Conservation (phyloP, 2,888 invertebrate genomes). For the Cantharis rustica region DNA sequence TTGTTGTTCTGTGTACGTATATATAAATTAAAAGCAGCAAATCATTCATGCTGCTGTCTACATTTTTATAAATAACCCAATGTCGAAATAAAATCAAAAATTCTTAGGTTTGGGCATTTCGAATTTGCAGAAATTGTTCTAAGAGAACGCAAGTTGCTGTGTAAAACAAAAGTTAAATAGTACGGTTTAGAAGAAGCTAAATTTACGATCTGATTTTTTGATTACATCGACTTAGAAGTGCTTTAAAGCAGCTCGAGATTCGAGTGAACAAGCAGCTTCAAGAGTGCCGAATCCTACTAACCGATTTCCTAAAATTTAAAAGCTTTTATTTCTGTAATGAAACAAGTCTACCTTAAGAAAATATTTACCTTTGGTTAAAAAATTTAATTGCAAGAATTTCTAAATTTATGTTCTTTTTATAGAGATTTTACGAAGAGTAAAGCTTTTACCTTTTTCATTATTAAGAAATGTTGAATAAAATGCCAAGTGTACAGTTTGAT, state of each 20-base stretch:
- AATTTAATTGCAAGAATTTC: background rate
- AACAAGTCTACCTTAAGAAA: background rate
- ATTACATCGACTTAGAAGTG: background rate
- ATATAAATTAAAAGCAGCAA: too few species aligned
- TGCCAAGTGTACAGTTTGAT: constrained; percentile 8
- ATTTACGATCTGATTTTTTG: background rate
- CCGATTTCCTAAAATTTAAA: background rate
- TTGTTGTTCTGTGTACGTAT: too few species aligned
- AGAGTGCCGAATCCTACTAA: background rate
- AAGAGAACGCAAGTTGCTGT: background rate
- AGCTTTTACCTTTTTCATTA: background rate
- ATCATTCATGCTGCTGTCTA: too few species aligned
- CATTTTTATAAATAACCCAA: too few species aligned
- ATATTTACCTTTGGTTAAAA: background rate
- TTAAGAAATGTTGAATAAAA: background rate
- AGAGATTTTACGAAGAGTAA: background rate
- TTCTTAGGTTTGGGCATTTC: background rate
- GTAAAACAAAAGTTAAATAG: background rate
- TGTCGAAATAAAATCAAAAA: too few species aligned
- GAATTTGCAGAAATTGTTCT: too few species aligned
- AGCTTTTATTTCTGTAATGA: background rate
- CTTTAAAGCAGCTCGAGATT: background rate
- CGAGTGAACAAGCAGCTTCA: background rate
- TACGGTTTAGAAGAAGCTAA: background rate
- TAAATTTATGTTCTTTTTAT: background rate